These are phyloP conservation scores for Anniella stebbinsi DNA, from an alignment of 2,797 vertebrate species.

Conservation along the genomic window DNA sequence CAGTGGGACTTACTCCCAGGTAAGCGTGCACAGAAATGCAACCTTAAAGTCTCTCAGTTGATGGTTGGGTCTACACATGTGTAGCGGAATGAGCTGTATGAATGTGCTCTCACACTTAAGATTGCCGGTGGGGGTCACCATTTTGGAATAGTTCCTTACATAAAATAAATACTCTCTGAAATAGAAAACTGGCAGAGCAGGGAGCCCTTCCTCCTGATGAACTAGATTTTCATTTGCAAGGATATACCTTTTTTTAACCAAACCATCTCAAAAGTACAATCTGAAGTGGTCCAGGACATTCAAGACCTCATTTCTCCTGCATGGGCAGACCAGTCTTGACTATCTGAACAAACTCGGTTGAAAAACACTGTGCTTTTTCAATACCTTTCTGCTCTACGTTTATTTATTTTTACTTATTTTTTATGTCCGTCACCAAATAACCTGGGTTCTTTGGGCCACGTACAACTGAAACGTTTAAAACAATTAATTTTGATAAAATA, in stretches of 20 bases:
- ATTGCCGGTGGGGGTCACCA: fast-evolving
- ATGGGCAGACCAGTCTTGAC: neutral
- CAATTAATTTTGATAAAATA: neutral
- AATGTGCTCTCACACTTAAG: neutral
- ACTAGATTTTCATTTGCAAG: neutral
- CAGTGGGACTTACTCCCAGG: too few relatives aligned
- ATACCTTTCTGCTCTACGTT: neutral
- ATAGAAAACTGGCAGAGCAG: neutral
- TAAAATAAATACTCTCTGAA: neutral
- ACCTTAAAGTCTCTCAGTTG: too few relatives aligned
- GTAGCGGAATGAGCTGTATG: neutral
- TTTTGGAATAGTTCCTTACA: too few relatives aligned
- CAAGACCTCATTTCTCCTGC: neutral
- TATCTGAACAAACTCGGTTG: neutral
- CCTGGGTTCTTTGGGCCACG: too few relatives aligned
- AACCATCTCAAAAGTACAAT: too few relatives aligned
- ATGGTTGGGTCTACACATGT: too few relatives aligned
- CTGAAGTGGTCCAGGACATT: neutral
- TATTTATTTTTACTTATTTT: too few relatives aligned
- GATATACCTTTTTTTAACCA: neutral
- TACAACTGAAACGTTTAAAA: too few relatives aligned
- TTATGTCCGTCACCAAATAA: too few relatives aligned
- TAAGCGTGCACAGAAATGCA: too few relatives aligned
- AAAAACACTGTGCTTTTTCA: neutral
- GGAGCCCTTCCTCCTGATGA: neutral